Evolutionary conservation across 1,140 invertebrate species (phyloP).

Genomic region (Drosophila athabasca): DNA sequence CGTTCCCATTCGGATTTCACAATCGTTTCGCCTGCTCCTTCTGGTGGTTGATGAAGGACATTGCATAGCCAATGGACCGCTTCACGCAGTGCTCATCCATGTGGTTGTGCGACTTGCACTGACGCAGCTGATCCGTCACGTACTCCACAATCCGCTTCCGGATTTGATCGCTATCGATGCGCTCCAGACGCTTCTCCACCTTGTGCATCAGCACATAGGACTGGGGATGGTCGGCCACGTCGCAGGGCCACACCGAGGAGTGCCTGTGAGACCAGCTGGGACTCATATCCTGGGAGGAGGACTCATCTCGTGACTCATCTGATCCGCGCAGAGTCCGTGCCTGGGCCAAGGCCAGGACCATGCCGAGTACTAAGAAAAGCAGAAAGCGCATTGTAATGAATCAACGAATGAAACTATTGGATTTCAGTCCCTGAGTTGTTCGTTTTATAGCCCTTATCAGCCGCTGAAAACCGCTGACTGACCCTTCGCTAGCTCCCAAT

Average conservation of each 20-base stretch:
- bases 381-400: conserved; percentile 31
- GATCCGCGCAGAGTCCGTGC: conserved; percentile 22
- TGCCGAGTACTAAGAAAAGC: conserved; percentile 26
- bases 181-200: conserved; percentile 57
- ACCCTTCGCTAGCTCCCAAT: too few species aligned
- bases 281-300: not conserved
- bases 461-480: too few species aligned
- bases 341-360: conserved; percentile 19
- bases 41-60: conserved; percentile 54
- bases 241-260: conserved; percentile 45
- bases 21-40: conserved; percentile 7
- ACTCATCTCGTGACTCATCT: not conserved
- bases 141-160: conserved; percentile 32
- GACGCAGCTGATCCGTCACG: conserved; percentile 28
- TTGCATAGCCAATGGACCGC: conserved; percentile 51
- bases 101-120: conserved; percentile 36
- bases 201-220: conserved; percentile 54
- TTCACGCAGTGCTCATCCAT: conserved; percentile 60
- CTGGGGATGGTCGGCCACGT: conserved; percentile 46
- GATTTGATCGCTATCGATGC: conserved; percentile 18
- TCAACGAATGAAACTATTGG: not conserved
- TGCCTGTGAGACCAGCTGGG: conserved; percentile 41
- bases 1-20: conserved; percentile 23
- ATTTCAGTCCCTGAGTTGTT: too few species aligned
- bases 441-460: conserved; percentile 31